A percentile compares a stretch with the other conserved stretches of the same genome.
phyloP scores from a whole-genome alignment of 2,888 invertebrate species.

The Onchidella celtica region DNA sequence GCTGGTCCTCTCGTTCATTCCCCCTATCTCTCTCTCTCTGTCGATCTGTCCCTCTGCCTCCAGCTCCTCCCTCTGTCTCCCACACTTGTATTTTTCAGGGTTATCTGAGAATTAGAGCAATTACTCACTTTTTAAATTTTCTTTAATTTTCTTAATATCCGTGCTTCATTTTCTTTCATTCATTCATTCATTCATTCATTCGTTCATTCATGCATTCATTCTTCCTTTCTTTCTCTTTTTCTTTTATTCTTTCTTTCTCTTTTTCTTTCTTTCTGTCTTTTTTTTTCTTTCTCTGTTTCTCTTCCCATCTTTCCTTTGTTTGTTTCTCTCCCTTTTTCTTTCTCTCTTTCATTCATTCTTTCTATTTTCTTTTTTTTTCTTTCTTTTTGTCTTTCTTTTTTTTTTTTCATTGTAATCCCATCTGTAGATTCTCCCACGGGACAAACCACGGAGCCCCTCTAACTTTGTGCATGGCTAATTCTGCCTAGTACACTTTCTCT shows the following conservation, averaged over 20 bases:
- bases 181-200: no score
- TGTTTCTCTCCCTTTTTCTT: neutral
- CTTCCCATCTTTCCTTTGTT: neutral
- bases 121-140: no score
- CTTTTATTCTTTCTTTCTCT: no score
- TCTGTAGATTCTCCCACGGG: neutral
- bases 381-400: neutral
- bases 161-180: no score
- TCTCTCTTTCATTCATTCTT: neutral
- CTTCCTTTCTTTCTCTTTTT: no score
- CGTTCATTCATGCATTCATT: no score
- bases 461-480: neutral
- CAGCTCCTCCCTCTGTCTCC: no score
- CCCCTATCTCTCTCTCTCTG: neutral
- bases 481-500: neutral
- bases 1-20: neutral
- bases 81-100: no score
- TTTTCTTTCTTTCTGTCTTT: no score
- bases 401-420: neutral
- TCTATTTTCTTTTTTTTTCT: neutral
- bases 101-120: no score
- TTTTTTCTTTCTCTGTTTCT: slow-evolving; percentile 3
- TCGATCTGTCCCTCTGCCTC: slow-evolving; percentile 4
- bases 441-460: neutral
- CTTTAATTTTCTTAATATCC: no score